These are phyloP conservation scores for Pionites leucogaster DNA, from an alignment of 2,113 vertebrate genomes.

Conservation along the genomic window DNA sequence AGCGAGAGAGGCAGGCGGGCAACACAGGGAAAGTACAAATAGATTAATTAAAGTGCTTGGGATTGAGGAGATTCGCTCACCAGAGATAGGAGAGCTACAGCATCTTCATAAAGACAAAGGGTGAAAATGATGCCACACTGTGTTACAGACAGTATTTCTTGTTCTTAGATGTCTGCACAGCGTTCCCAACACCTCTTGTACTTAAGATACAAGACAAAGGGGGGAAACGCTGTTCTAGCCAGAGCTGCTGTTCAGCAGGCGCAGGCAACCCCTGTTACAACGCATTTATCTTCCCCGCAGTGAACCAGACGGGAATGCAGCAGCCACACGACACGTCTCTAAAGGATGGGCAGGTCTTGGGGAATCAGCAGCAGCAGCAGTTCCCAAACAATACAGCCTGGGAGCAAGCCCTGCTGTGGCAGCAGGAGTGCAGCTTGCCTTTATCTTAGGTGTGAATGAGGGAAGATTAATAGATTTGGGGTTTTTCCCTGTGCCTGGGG, in stretches of 20 bases:
- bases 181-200: neutral
- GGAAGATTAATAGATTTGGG: slow-evolving; percentile 5
- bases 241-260: neutral
- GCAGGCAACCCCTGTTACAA: neutral
- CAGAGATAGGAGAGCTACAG: slow-evolving; percentile 45
- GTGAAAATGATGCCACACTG: slow-evolving; percentile 52
- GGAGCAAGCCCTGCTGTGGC: neutral
- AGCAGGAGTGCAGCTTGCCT: neutral
- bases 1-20: neutral
- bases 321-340: neutral
- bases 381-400: slow-evolving; percentile 27
- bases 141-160: slow-evolving; percentile 47
- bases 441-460: neutral
- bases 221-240: slow-evolving; percentile 3
- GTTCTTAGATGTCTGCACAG: slow-evolving; percentile 41
- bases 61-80: slow-evolving; percentile 40
- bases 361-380: neutral
- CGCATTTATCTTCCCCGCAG: slow-evolving; percentile 29
- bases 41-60: slow-evolving; percentile 66
- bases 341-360: slow-evolving; percentile 31
- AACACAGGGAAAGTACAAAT: slow-evolving; percentile 62
- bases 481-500: neutral
- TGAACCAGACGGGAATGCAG: neutral
- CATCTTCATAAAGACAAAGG: slow-evolving; percentile 41
- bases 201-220: slow-evolving; percentile 22